Base-by-base conservation (phyloP, 2,113 vertebrate genomes). In the Cygnus atratus region DNA sequence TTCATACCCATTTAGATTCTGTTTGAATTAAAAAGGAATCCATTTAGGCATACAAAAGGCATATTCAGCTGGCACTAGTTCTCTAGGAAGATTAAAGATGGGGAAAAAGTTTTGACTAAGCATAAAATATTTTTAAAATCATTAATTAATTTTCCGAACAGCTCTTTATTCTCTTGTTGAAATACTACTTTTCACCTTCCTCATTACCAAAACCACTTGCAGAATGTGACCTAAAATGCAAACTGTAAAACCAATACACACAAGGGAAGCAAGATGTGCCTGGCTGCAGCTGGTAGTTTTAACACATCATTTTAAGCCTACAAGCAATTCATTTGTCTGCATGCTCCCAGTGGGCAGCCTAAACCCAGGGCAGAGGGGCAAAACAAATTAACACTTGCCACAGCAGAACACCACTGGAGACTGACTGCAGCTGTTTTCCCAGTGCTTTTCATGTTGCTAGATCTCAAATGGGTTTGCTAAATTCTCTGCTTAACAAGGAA, bases 331-430 rank as follows among this genome's bases (percentile, higher is more conserved):
- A 10, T 77, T 70, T 3, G 0, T 39, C 61, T 88, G 10, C 8
- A 16, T 0, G 3, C 28, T 54, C 2, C 39, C 39, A 0, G 31
- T 22, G 62, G 7, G 26, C 13, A 86, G 57, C 39, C 52, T 48
- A 63, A 63, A 33, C 39, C 22, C 9, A 33, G 0, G 1, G 31
- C n/a, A 73, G 65, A 74, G 12, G 8, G n/a, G 71, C 19, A 43
- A 17, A 71, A 17, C 26, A 19, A 71, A 17, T 26, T 2, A 2
- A 43, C 12, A 67, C 41, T 10, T 68, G 62, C 46, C 52, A 80
- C 41, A 66, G 35, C 29, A 55, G 61, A 66, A 28, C 7, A 22
- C 7, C 18, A 25, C 41, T 43, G 31, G 48, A 50, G 90, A 77
- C 19, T 12, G 31, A 71, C 31, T 39, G 5, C 52, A 65, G 21